Base-by-base conservation (phyloP, 2,888 invertebrate species). In the Drosophila flavopinicola region DNA sequence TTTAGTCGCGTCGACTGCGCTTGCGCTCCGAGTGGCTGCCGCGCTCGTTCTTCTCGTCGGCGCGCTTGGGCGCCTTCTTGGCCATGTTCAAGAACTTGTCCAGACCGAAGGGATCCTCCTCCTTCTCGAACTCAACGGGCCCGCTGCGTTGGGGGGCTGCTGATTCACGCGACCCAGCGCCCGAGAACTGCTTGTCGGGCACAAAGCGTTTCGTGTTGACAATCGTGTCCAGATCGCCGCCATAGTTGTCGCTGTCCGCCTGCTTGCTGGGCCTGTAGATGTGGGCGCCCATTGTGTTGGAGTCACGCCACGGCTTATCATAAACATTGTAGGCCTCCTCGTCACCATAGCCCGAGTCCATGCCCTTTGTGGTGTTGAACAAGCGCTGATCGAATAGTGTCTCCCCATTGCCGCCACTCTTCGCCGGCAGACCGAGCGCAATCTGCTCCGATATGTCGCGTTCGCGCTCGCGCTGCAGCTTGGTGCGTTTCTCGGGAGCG, bases 401-500 rank as follows among this genome's bases (percentile, higher is more conserved):
- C 86, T 98, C 98, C 0, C 94, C 95, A 5, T 93, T 94, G 6
- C 92, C 91, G 7, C 93, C 91, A 3, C 94, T 93, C 88, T 96
- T 95, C 0, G 98, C 95, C 0, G 99, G 99, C 92, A 99, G 92
- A 0, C 99, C 99, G 10, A 99, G 93, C 0, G 99, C 99, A 75
- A 99, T 99, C 92, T 99, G 98, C 90, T 99, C 99, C 6, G 98
- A 98, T 59, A 99, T 98, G 88, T 99, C 99, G 3, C 99, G 94
- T 80, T 99, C 99, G 2, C 98, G 93, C 87, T 98, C 97, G 35
- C 96, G 93, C 84, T 96, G 96, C 53, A 99, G 90, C 80, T 97
- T 96, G 0, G 97, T 94, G 91, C 96, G 94, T 89, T 98, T 99
- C 87, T 99, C 99, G 0, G 98, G 98, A 0, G 98, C 98, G 1